A percentile compares a stretch with the other conserved stretches of the same genome.
Evolutionary conservation across 2,888 invertebrate genomes (phyloP).

Genomic region (Lithosia quadra): DNA sequence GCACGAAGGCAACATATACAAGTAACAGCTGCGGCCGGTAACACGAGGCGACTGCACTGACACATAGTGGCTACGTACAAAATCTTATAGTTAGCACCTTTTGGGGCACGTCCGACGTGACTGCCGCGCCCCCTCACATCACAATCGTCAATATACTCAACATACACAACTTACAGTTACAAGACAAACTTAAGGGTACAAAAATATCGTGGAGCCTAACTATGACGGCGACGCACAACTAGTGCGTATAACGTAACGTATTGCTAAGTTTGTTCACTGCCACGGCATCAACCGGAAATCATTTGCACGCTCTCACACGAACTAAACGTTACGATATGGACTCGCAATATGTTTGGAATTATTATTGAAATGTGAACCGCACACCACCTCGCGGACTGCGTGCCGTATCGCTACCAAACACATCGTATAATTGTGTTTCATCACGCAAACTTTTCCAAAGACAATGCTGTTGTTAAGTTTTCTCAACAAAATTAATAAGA

Average conservation of each 20-base stretch:
- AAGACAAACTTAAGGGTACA: slow-evolving; percentile 38
- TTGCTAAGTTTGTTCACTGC: slow-evolving; percentile 40
- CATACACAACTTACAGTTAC: slow-evolving; percentile 25
- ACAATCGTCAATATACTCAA: slow-evolving; percentile 31
- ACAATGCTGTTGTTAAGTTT: neutral
- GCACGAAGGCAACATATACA: neutral
- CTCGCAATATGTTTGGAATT: slow-evolving; percentile 70
- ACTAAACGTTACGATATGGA: slow-evolving; percentile 67
- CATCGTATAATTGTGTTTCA: neutral
- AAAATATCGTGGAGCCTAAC: slow-evolving; percentile 35
- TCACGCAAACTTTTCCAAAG: neutral
- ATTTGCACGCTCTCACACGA: slow-evolving; percentile 23
- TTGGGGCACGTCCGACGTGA: slow-evolving; percentile 6
- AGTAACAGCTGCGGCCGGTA: neutral
- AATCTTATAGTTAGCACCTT: slow-evolving; percentile 65
- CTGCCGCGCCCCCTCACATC: slow-evolving; percentile 21
- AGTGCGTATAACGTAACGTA: slow-evolving; percentile 30
- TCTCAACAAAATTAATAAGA: neutral
- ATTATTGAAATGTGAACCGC: slow-evolving; percentile 19
- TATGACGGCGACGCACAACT: slow-evolving; percentile 34
- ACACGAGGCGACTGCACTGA: slow-evolving; percentile 4
- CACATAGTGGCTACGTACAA: slow-evolving; percentile 42
- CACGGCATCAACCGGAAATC: slow-evolving; percentile 7
- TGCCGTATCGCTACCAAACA: neutral
- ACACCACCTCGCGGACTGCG: neutral